A percentile compares a stretch with the other conserved stretches of the same genome.
Conservation (phyloP, 2,113 vertebrate species). For the Perccottus glenii region DNA sequence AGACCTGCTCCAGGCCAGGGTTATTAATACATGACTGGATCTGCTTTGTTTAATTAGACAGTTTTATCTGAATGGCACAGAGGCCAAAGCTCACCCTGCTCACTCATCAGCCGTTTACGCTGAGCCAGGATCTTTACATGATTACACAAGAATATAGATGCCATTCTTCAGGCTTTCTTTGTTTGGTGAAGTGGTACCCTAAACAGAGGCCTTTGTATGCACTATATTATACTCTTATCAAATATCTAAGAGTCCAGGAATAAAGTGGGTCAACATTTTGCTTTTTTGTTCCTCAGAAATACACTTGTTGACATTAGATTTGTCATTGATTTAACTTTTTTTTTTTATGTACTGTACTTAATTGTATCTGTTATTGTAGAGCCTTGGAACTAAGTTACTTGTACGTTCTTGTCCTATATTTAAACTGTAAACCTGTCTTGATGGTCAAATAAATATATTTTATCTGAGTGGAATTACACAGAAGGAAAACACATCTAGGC, state of each 20-base stretch:
- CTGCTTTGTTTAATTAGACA: conserved; percentile 44
- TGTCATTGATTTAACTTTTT: no score
- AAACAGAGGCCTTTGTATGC: background rate
- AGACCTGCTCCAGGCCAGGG: conserved; percentile 39
- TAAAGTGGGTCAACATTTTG: no score
- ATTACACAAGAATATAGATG: conserved; percentile 13
- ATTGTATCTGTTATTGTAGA: no score
- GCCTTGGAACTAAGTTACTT: no score
- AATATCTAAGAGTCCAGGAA: background rate
- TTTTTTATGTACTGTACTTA: no score
- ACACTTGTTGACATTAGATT: no score
- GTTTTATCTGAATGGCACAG: conserved; percentile 39
- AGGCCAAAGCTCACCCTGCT: conserved; percentile 16
- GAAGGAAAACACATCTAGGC: no score
- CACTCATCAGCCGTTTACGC: conserved; percentile 22
- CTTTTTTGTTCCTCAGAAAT: no score
- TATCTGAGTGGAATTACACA: no score
- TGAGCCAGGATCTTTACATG: conserved; percentile 16
- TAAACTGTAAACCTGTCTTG: no score
- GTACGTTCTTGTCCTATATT: no score
- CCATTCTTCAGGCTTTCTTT: conserved; percentile 28
- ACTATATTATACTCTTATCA: background rate
- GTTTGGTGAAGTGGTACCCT: conserved; percentile 13
- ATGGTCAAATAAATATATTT: no score
- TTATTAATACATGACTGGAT: conserved; percentile 59